These are phyloP conservation scores for Drosophila mayaguana DNA, from an alignment of 2,888 invertebrate genomes.

Conservation along the genomic window DNA sequence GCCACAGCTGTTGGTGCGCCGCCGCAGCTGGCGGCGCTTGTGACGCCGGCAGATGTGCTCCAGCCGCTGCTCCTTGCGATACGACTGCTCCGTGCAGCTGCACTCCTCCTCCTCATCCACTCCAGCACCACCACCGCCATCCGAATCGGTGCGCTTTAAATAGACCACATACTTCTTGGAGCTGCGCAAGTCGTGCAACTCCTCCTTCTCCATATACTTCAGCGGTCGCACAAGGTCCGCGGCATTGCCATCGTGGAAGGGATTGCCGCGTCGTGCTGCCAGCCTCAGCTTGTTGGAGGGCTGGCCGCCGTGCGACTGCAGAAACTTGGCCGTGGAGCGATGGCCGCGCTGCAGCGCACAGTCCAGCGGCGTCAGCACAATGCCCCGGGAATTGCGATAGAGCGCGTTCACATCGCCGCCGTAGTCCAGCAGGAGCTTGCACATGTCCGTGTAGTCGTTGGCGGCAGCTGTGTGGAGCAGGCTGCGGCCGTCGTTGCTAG, in stretches of 20 bases:
- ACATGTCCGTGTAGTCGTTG: conserved; percentile 96
- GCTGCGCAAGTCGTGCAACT: conserved; percentile 80
- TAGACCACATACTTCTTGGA: conserved; percentile 84
- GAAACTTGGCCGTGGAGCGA: conserved; percentile 95
- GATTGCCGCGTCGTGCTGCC: conserved; percentile 82
- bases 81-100: conserved; percentile 82
- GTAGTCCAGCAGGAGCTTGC: conserved; percentile 93
- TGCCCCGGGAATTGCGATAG: conserved; percentile 92
- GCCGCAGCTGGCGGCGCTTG: conserved; percentile 76
- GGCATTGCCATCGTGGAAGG: conserved; percentile 79
- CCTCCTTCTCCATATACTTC: conserved; percentile 84
- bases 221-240: conserved; percentile 83
- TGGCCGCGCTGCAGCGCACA: conserved; percentile 95
- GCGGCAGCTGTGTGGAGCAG: conserved; percentile 97
- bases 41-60: conserved; percentile 82
- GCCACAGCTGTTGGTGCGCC: conserved; percentile 84
- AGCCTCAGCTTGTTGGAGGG: conserved; percentile 89
- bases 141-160: conserved; percentile 82
- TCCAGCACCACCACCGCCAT: conserved; percentile 50
- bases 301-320: conserved; percentile 95
- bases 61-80: conserved; percentile 79
- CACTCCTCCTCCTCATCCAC: conserved; percentile 53
- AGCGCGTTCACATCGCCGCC: conserved; percentile 94
- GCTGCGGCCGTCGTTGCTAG: conserved; percentile 96
- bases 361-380: conserved; percentile 95